These are phyloP conservation scores for Eubucco bourcierii DNA, from an alignment of 2,113 vertebrate genomes.

Conservation along the genomic window DNA sequence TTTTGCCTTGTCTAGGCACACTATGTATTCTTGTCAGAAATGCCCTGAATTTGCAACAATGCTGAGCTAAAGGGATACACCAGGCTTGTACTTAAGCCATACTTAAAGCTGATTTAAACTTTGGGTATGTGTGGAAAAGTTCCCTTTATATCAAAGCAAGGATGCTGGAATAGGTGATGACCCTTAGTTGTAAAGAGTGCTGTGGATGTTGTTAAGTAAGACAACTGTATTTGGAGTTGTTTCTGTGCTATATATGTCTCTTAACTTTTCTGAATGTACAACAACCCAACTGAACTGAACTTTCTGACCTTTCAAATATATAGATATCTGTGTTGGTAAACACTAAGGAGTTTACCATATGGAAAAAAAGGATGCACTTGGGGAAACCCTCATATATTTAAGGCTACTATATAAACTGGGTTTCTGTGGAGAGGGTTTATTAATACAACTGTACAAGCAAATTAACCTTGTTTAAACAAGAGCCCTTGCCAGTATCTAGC, in stretches of 20 bases:
- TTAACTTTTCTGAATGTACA: background rate
- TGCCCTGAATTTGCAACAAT: background rate
- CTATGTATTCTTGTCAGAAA: fast-evolving
- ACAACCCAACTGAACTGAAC: background rate
- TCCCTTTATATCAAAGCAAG: background rate
- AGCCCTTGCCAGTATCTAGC: background rate
- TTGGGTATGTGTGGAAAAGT: background rate
- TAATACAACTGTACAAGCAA: background rate
- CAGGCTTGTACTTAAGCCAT: background rate
- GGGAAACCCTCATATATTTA: background rate
- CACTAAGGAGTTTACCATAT: background rate
- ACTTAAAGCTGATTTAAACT: background rate
- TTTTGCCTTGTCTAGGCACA: background rate
- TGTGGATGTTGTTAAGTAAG: background rate
- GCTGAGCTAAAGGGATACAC: background rate
- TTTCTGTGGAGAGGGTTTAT: background rate
- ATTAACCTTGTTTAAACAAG: background rate
- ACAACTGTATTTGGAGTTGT: background rate
- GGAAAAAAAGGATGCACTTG: background rate
- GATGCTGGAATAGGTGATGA: background rate
- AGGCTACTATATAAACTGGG: background rate
- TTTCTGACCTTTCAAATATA: background rate
- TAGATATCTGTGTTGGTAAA: background rate
- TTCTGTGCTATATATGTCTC: background rate
- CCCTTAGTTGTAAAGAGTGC: background rate